These are phyloP conservation scores for Aldrovandia affinis DNA, from an alignment of 2,797 vertebrate species.

Conservation along the genomic window DNA sequence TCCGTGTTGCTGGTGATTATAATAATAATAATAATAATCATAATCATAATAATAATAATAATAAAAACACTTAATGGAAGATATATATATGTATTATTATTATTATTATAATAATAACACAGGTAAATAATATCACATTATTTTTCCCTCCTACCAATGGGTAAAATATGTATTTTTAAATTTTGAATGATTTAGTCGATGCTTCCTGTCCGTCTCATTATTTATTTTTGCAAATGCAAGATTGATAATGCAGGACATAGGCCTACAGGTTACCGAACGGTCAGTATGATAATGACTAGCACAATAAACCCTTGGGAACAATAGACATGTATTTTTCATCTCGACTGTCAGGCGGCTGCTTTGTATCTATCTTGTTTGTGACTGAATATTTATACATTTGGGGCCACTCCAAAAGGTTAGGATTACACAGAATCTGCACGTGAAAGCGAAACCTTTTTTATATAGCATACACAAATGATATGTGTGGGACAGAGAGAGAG, in stretches of 20 bases:
- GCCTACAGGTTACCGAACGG: conserved; percentile 75
- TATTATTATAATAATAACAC: too few relatives aligned
- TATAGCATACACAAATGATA: not conserved
- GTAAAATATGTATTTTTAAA: not conserved
- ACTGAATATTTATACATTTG: conserved; percentile 46
- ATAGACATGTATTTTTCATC: conserved; percentile 80
- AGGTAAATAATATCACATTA: too few relatives aligned
- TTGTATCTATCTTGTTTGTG: conserved; percentile 61
- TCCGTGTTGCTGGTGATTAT: not conserved
- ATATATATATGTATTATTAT: too few relatives aligned
- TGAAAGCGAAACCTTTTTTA: conserved; percentile 18
- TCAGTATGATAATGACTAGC: conserved; percentile 78
- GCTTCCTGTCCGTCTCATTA: not conserved
- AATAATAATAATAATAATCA: too few relatives aligned
- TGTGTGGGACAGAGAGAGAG: too few relatives aligned
- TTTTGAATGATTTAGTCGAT: not conserved
- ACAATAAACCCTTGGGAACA: conserved; percentile 81
- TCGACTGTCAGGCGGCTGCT: conserved; percentile 77
- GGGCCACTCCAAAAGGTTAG: conserved; percentile 37
- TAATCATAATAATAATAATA: not conserved
- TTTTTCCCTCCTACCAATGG: too few relatives aligned
- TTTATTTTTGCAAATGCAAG: conserved; percentile 23
- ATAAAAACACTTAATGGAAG: not conserved
- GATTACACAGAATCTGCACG: conserved; percentile 33
- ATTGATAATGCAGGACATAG: conserved; percentile 55